A percentile compares a stretch with the other conserved stretches of the same genome.
Conservation (phyloP, 1,140 invertebrate species). For the Drosophila subobscura region DNA sequence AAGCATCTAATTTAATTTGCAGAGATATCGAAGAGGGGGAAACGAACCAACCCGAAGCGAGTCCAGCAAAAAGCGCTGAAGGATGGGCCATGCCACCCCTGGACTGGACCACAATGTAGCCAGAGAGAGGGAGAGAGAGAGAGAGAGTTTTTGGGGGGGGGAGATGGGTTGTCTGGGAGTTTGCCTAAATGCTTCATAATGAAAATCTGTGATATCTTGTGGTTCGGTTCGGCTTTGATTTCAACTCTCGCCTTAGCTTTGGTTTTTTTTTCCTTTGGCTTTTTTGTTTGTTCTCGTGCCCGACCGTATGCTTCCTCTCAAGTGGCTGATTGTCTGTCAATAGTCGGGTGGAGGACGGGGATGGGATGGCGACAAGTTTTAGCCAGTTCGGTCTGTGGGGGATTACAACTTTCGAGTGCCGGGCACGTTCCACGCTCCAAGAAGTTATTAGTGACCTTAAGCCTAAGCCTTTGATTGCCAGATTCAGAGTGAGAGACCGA, state of each 20-base stretch:
- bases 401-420: slow-evolving; percentile 67
- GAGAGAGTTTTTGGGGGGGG: too few species aligned
- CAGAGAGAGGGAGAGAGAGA: too few species aligned
- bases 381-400: slow-evolving; percentile 1
- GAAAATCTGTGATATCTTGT: slow-evolving; percentile 80
- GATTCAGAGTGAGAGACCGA: background rate
- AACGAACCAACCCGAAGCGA: slow-evolving; percentile 12
- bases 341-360: slow-evolving; percentile 8
- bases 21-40: slow-evolving; percentile 8
- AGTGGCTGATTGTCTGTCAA: slow-evolving; percentile 79
- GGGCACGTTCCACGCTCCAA: slow-evolving; percentile 52
- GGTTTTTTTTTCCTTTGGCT: slow-evolving; percentile 25
- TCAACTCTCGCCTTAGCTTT: slow-evolving; percentile 1
- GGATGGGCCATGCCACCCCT: slow-evolving; percentile 35
- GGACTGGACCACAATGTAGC: slow-evolving; percentile 6
- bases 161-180: slow-evolving; percentile 8
- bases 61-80: slow-evolving; percentile 7
- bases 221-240: slow-evolving; percentile 63
- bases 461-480: slow-evolving; percentile 76
- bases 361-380: slow-evolving; percentile 34
- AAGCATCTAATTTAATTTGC: slow-evolving; percentile 81
- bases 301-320: slow-evolving; percentile 43
- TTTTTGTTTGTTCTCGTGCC: slow-evolving; percentile 1
- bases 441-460: slow-evolving; percentile 60
- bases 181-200: slow-evolving; percentile 78